A percentile compares a stretch with the other conserved stretches of the same genome.
Conservation (phyloP, 2,797 vertebrate genomes). For the Leucoraja ocellata region DNA sequence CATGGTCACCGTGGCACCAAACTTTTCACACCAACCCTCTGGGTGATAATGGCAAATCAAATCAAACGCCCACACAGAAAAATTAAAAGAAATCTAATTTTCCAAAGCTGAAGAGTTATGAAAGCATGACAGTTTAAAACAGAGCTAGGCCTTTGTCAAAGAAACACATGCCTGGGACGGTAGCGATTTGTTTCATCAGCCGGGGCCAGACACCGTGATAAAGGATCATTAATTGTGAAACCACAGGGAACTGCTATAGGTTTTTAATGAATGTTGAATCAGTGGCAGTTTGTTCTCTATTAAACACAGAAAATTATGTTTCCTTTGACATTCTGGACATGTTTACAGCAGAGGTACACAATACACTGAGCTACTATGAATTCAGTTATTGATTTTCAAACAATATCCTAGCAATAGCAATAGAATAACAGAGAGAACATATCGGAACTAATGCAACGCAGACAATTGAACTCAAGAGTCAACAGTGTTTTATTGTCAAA, state of each 20-base stretch:
- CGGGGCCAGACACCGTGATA: neutral
- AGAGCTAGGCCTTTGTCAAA: neutral
- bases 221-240: neutral
- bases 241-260: neutral
- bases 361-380: neutral
- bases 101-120: neutral
- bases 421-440: neutral
- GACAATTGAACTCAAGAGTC: neutral
- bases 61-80: neutral
- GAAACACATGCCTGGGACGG: neutral
- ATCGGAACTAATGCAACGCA: neutral
- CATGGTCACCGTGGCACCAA: neutral
- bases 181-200: neutral
- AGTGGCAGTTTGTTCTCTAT: neutral
- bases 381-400: constrained; percentile 20
- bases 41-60: neutral
- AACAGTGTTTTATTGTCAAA: too few species aligned
- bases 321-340: neutral
- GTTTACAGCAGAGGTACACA: neutral
- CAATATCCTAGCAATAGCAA: neutral
- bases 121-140: neutral
- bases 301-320: constrained; percentile 16
- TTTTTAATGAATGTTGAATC: neutral
- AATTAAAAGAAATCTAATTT: constrained; percentile 10
- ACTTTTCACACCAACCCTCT: neutral